These are phyloP conservation scores for Zapus hudsonius DNA, from an alignment of 2,113 vertebrate genomes.

Conservation along the genomic window DNA sequence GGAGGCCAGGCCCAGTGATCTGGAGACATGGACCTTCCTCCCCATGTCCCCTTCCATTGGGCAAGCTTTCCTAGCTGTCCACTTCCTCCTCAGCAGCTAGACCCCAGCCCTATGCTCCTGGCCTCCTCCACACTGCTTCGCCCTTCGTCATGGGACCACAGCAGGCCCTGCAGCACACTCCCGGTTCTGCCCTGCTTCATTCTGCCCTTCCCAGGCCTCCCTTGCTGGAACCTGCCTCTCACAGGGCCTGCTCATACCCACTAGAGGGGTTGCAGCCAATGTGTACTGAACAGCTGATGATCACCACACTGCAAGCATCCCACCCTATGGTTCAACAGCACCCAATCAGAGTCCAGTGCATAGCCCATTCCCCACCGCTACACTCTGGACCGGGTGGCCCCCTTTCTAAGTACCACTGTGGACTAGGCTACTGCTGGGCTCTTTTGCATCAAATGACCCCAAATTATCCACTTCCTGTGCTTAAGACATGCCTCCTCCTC, in stretches of 20 bases:
- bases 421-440: neutral
- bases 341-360: neutral
- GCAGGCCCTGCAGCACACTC: neutral
- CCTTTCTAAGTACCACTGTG: neutral
- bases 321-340: neutral
- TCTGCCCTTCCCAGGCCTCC: neutral
- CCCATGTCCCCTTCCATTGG: neutral
- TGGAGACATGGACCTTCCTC: neutral
- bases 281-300: neutral
- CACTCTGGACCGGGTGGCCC: neutral
- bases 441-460: neutral
- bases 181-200: neutral
- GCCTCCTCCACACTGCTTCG: neutral
- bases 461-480: neutral
- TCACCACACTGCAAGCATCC: too few species aligned
- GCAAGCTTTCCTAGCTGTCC: neutral
- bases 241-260: neutral
- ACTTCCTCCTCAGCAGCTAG: conserved; percentile 50
- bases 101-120: neutral
- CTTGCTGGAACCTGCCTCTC: neutral
- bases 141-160: neutral
- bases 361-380: neutral
- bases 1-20: neutral
- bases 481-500: neutral
- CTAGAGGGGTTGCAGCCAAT: neutral